Evolutionary conservation across 2,888 invertebrate genomes (phyloP).

Genomic region (Eutolmus rufibarbis): DNA sequence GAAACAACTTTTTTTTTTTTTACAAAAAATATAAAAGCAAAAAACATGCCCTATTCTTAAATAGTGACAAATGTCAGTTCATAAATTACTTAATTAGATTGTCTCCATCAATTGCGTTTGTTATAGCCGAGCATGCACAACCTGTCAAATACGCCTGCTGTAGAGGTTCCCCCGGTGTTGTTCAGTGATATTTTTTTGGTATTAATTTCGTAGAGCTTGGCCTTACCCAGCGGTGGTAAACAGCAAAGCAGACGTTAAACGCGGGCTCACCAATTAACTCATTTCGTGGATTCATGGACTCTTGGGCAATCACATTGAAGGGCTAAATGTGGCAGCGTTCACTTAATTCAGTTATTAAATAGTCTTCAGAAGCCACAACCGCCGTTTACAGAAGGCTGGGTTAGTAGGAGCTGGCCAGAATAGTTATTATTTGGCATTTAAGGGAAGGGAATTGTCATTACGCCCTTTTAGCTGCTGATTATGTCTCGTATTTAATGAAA

Average conservation of each 20-base stretch:
- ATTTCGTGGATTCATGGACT: conserved; percentile 3
- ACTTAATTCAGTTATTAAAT: conserved; percentile 42
- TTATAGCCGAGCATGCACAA: conserved; percentile 15
- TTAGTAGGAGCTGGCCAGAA: not conserved
- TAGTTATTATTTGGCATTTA: conserved; percentile 32
- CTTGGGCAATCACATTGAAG: conserved; percentile 1
- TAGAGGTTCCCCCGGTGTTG: not conserved
- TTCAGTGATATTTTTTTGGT: conserved; percentile 3
- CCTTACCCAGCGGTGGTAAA: not conserved
- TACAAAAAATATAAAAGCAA: not conserved
- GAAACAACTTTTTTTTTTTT: not conserved
- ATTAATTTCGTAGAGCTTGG: conserved; percentile 18
- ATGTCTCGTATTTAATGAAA: conserved; percentile 1
- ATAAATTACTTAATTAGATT: conserved; percentile 48
- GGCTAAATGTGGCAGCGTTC: conserved; percentile 13
- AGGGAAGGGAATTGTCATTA: conserved; percentile 8
- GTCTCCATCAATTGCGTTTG: conserved; percentile 46
- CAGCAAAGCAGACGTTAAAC: conserved; percentile 20
- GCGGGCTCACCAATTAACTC: conserved; percentile 33
- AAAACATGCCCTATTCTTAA: conserved; percentile 5
- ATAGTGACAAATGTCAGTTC: conserved; percentile 46
- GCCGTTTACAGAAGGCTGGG: not conserved
- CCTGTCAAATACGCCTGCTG: not conserved
- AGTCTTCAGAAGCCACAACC: conserved; percentile 13
- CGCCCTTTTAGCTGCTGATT: conserved; percentile 11